Evolutionary conservation across 2,113 vertebrate genomes (phyloP), one percentile per base, ranked within the genome.

Genomic region (Aix galericulata): DNA sequence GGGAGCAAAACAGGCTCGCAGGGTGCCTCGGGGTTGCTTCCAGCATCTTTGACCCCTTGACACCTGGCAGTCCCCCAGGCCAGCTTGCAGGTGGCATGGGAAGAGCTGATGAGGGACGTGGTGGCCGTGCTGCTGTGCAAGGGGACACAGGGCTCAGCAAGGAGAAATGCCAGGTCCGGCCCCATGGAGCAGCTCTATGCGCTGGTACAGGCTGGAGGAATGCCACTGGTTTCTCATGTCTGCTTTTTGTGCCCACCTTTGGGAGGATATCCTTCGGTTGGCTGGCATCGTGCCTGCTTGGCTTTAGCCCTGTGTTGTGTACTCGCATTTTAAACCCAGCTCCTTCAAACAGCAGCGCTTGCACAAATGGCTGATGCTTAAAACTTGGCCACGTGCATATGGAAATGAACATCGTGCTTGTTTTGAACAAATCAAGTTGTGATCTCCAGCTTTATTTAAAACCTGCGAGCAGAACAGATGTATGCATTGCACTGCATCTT

Each of bases 271-370:
- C 48, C 69, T 53, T 68, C 13, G 55, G 29, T 50, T 3, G 2
- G 16, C 17, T 18, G 0, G 29, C 36, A 1, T 18, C 1, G 0
- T 3, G 10, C 26, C 5, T 25, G 1, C 14, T 53, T 56, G 46
- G 46, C 27, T 78, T 84, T 21, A 50, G 9, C n/a, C 34, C 69
- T 11, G 13, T 8, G 12, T 5, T 29, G 22, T 3, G 1, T 11
- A 1, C 64, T 14, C 36, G 23, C 17, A 11, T 40, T 69, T 79
- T 58, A 68, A 56, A 34, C 58, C 1, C 31, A 0, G 2, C 11
- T 31, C 44, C 58, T 63, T 74, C 22, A 2, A 82, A 3, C 17
- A 42, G 53, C 17, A 42, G 8, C 17, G 76, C 55, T 63, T 64
- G 82, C n/a, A 68, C 31, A 36, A 52, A 15, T 26, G 7, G 17